Conservation (phyloP, 2,797 vertebrate species). For the Myotis myotis region DNA sequence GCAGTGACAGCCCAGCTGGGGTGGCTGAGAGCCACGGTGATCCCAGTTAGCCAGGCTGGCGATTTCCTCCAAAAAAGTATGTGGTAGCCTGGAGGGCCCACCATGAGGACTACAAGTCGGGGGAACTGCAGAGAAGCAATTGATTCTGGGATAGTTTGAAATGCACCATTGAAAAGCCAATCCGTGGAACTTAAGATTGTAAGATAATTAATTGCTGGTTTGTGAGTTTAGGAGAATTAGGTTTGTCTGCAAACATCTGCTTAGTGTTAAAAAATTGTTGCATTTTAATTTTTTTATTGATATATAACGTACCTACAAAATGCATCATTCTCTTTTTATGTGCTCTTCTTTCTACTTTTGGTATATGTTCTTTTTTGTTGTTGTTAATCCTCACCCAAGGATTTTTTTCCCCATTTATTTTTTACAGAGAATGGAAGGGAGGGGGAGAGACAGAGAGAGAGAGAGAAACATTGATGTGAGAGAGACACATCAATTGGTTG, state of each 20-base stretch:
- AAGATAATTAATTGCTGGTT: not conserved
- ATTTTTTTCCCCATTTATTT: too few relatives aligned
- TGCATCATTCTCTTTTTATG: not conserved
- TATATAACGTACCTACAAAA: not conserved
- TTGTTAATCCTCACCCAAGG: too few relatives aligned
- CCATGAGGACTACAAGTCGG: not conserved
- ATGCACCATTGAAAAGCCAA: not conserved
- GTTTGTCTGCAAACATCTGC: not conserved
- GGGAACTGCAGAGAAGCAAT: not conserved
- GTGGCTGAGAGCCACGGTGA: not conserved
- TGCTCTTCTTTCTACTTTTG: not conserved
- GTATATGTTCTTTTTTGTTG: not conserved
- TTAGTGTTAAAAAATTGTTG: not conserved
- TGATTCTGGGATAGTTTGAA: not conserved
- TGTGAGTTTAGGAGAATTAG: not conserved
- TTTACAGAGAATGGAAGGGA: too few relatives aligned
- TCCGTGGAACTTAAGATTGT: not conserved
- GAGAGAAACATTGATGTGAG: too few relatives aligned
- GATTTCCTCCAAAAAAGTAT: not conserved
- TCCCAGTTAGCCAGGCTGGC: not conserved
- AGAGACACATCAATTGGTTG: too few relatives aligned
- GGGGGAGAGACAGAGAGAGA: too few relatives aligned
- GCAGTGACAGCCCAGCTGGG: not conserved
- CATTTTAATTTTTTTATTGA: constrained; percentile 35
- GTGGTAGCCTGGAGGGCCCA: not conserved